Base-by-base conservation (phyloP, 2,888 invertebrate species). In the Folsomia manolachei region DNA sequence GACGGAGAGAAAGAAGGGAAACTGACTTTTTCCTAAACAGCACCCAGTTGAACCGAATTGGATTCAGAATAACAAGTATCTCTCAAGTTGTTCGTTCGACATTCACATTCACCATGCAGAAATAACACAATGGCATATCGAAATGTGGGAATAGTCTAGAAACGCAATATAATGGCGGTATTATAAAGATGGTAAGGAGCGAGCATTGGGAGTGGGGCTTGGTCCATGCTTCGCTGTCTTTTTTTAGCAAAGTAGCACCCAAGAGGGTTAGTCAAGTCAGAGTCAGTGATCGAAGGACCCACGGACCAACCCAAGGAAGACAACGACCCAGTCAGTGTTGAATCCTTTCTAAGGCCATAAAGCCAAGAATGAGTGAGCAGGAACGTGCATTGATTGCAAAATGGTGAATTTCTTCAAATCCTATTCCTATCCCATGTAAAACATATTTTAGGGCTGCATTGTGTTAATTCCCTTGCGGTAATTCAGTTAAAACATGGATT, bases 391-490 rank as follows among this genome's bases (percentile, higher is more conserved):
- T 39, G 65, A 39, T 14, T 66, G 19, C 52, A 52, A 66, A n/a
- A 66, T 52, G 65, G 52, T 52, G 24, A 66, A 66, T 66, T 39
- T 66, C 23, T 52, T 11, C 18, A 52, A 66, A 66, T 66, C 23
- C 65, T 66, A 39, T 66, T 66, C 52, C 65, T 39, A 66, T 39
- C 24, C 23, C 52, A 52, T 66, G 65, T 52, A 52, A 66, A 66
- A 66, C 65, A 66, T 66, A 66, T 66, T 66, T 66, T 51, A 52
- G 52, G 23, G 23, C 52, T 52, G 52, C 65, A 66, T 66, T 66
- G 65, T 66, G 65, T 66, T 66, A 66, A 66, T 66, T 66, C 65
- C 65, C 65, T 25, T 51, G 52, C 24, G 52, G 52, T 66, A 66
- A 66, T 66, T 66, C 52, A 56, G 56, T 56, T 56, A 56, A n/a